phyloP scores from a whole-genome alignment of 1,140 invertebrate genomes.

The Drosophila nasuta region DNA sequence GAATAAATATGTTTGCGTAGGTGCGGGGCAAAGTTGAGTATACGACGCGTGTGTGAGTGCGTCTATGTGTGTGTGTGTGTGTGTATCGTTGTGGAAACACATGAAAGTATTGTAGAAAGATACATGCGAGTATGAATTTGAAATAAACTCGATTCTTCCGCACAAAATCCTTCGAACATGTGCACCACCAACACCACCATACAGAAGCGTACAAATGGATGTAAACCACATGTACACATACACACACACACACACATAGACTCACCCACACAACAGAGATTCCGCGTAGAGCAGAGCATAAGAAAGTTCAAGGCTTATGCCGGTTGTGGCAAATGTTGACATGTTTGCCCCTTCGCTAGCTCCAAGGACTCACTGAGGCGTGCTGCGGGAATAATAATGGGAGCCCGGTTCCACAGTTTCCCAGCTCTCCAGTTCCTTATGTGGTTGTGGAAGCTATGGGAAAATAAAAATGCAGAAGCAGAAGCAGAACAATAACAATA shows the following conservation, averaged over 20 bases:
- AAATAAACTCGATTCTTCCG: constrained; percentile 60
- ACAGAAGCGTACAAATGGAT: constrained; percentile 4
- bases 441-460: constrained; percentile 16
- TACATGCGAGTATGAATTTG: constrained; percentile 52
- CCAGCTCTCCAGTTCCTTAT: constrained; percentile 5
- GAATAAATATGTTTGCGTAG: constrained; percentile 22
- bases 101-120: constrained; percentile 18
- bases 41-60: background rate
- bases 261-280: background rate
- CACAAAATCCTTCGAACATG: constrained; percentile 52
- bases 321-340: constrained; percentile 62
- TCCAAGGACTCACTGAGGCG: constrained; percentile 53
- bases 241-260: constrained; percentile 1
- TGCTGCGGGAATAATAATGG: constrained; percentile 66
- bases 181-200: constrained; percentile 23
- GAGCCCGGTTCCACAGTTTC: constrained; percentile 34
- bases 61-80: background rate
- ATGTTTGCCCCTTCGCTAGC: constrained; percentile 49
- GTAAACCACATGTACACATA: constrained; percentile 25
- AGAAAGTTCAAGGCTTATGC: constrained; percentile 59
- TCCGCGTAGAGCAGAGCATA: constrained; percentile 6
- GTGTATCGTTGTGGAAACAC: constrained; percentile 30
- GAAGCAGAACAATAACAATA: constrained; percentile 12
- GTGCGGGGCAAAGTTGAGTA: background rate
- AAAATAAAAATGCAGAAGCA: constrained; percentile 52